A percentile compares a stretch with the other conserved stretches of the same genome.
Evolutionary conservation across 37 sponge, comb jelly and placozoan genomes (phyloP).

Genomic region (Diacarnus erythraeanus): DNA sequence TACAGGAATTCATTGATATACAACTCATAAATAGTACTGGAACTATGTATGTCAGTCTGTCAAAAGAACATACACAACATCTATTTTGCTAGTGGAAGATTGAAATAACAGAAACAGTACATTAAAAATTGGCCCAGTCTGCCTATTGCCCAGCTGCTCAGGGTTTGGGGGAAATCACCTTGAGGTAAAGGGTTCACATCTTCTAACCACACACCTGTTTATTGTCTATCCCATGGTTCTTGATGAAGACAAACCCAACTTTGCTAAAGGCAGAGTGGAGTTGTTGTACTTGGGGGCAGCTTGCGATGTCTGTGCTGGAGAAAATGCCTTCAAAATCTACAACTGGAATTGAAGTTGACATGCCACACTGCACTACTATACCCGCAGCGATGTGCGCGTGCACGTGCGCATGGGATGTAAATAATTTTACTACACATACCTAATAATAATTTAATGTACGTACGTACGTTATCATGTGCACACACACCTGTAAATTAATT

Average conservation of each 20-base stretch:
- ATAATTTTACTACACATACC: no score
- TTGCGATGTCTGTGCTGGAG: not conserved
- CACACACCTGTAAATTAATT: no score
- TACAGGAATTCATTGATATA: not conserved
- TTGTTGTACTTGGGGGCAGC: slow-evolving; percentile 14
- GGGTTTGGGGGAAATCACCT: not conserved
- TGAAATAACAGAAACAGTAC: no score
- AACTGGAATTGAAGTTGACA: slow-evolving; percentile 33
- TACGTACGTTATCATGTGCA: no score
- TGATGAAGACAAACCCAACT: slow-evolving; percentile 60
- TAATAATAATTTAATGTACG: no score
- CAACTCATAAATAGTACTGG: not conserved
- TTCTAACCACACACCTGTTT: slow-evolving; percentile 23
- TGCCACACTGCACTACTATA: no score
- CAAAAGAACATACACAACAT: not conserved
- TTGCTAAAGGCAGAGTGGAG: slow-evolving; percentile 39
- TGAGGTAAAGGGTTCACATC: not conserved
- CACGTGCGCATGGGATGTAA: no score
- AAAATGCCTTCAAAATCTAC: slow-evolving; percentile 12
- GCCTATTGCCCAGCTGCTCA: not conserved
- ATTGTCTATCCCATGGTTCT: slow-evolving; percentile 50
- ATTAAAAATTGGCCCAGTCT: no score
- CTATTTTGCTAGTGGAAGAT: no score
- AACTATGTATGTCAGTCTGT: not conserved
- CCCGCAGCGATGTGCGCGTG: no score